Evolutionary conservation across 2,888 invertebrate genomes (phyloP), one percentile per base, ranked within the genome.

Genomic region (Thecocarcelia acutangulata): DNA sequence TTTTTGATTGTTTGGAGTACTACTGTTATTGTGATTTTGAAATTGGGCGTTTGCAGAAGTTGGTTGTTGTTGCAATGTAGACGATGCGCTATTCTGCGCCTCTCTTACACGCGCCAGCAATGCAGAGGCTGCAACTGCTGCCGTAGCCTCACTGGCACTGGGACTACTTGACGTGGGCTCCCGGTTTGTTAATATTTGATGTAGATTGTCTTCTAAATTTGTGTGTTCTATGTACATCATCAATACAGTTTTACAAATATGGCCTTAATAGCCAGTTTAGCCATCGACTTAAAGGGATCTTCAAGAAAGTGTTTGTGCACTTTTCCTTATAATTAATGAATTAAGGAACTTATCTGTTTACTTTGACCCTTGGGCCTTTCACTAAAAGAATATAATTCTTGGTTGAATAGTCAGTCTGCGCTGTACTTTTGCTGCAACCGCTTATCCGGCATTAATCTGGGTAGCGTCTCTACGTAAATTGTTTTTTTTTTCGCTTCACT

Each of bases 221-320:
- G 84, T 80, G 61, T 85, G 83, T 85, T 85, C 85, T 83, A 85
- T 85, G 84, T 85, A 84, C 85, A 85, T 85, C 84, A 85, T 85
- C 85, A 84, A 84, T 75, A 50, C 52, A 48, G 37, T 66, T 78
- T 70, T 70, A 33, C 40, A 15, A 50, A 66, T 70, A 63, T 64
- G 75, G 76, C 74, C 44, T 17, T 21, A 17, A 48, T 54, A 80
- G 77, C 77, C 82, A 42, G 69, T 61, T 61, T 75, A 78, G 64
- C 82, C 82, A 82, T 82, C 61, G 69, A 82, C 82, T 64, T 58
- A 46, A 28, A 28, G 42, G n/a, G 33, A 12, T 1, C 19, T 46
- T 21, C 3, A n/a, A 52, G 28, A 50, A 61, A 61, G 21, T 63
- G 46, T 3, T 66, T 33, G 12, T 50, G 37, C 50, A 75, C 61